A percentile compares a stretch with the other conserved stretches of the same genome.
Evolutionary conservation across 1,140 invertebrate species (phyloP).

Genomic region (Aphaenogaster rudis): DNA sequence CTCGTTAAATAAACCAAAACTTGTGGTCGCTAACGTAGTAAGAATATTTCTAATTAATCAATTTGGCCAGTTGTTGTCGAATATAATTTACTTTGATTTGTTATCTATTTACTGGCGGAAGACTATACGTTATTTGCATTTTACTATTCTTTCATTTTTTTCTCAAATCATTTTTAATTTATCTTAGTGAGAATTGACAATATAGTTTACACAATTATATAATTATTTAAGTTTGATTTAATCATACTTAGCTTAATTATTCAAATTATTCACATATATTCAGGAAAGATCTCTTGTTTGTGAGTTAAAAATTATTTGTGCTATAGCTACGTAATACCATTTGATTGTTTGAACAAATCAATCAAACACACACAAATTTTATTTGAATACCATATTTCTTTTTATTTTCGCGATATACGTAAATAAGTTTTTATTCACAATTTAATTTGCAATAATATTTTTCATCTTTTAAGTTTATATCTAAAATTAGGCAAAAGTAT

Average conservation of each 20-base stretch:
- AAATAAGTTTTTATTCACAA: not conserved
- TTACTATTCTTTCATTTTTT: not conserved
- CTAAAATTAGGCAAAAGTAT: not conserved
- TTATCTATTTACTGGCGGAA: too few relatives aligned
- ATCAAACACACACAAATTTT: not conserved
- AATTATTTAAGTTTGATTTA: not conserved
- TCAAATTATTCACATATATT: not conserved
- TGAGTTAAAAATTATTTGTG: not conserved
- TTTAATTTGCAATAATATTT: not conserved
- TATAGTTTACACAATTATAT: not conserved
- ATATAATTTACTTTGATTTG: too few relatives aligned
- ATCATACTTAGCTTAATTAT: not conserved
- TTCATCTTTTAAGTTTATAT: not conserved
- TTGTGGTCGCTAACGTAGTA: too few relatives aligned
- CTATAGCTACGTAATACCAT: not conserved
- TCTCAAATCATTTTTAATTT: not conserved
- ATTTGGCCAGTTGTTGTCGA: too few relatives aligned
- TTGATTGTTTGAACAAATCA: not conserved
- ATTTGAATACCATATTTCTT: not conserved
- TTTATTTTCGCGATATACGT: not conserved
- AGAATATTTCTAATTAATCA: too few relatives aligned
- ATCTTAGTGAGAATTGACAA: not conserved
- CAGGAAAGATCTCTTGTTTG: not conserved
- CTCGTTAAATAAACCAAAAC: too few relatives aligned
- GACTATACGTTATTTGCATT: not conserved